These are phyloP conservation scores for Erebia epiphron DNA, from an alignment of 2,888 invertebrate species.

Conservation along the genomic window DNA sequence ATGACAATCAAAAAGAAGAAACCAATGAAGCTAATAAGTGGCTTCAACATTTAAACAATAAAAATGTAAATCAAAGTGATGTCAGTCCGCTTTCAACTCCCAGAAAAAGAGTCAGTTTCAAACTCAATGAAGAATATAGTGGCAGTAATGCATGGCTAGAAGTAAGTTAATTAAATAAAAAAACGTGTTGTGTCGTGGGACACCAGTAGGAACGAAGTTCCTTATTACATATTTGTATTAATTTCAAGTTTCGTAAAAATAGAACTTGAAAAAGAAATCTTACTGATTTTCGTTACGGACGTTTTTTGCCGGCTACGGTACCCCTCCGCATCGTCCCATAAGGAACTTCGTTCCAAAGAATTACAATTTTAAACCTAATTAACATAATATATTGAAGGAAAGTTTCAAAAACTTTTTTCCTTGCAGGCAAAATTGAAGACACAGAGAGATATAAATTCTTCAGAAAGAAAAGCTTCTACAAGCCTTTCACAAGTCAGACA, in stretches of 20 bases:
- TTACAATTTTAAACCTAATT: background rate
- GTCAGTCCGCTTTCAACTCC: background rate
- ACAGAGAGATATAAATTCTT: constrained; percentile 25
- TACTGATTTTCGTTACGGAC: too few species aligned
- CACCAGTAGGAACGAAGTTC: too few species aligned
- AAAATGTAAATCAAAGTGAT: background rate
- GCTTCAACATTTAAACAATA: background rate
- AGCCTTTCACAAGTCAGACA: constrained; percentile 43
- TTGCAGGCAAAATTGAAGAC: constrained; percentile 33
- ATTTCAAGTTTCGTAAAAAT: too few species aligned
- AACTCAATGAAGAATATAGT: background rate
- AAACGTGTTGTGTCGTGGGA: too few species aligned
- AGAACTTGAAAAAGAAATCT: too few species aligned
- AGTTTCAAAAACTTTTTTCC: constrained; percentile 20
- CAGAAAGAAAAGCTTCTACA: constrained; percentile 53
- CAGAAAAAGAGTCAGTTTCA: background rate
- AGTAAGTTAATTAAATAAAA: background rate
- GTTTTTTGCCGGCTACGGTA: too few species aligned
- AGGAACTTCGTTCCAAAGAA: too few species aligned
- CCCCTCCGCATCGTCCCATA: too few species aligned
- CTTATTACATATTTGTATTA: too few species aligned
- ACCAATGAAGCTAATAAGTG: constrained; percentile 22
- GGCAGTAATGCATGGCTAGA: background rate
- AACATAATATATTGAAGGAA: too few species aligned
- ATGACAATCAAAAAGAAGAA: constrained; percentile 12